Evolutionary conservation across 1,140 invertebrate genomes (phyloP).

Genomic region (Steinernema feltiae): DNA sequence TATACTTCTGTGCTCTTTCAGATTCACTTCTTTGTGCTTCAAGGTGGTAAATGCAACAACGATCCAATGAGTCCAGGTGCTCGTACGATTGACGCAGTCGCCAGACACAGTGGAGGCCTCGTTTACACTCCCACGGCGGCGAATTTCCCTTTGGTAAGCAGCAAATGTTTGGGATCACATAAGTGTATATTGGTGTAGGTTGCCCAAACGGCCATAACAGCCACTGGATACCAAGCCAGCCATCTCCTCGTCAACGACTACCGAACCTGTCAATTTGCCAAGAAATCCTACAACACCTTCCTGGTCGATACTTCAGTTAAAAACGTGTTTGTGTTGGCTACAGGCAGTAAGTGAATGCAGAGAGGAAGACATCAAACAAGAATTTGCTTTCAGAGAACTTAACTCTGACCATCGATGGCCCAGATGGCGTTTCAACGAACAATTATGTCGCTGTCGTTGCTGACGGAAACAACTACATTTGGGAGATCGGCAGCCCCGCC

Average conservation of each 20-base stretch:
- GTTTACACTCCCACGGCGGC: neutral
- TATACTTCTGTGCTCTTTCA: neutral
- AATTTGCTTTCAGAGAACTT: constrained; percentile 26
- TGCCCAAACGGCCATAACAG: constrained; percentile 21
- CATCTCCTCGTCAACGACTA: constrained; percentile 23
- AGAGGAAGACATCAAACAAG: neutral
- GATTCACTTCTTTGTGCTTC: constrained; percentile 32
- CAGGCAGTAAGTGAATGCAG: constrained; percentile 22
- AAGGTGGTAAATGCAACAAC: constrained; percentile 20
- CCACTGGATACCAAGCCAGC: constrained; percentile 25
- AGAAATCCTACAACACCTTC: constrained; percentile 18
- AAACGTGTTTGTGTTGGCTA: constrained; percentile 31
- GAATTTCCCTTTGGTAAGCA: neutral
- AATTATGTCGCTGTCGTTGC: constrained; percentile 9
- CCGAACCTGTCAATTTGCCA: constrained; percentile 15
- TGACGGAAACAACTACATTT: constrained; percentile 28
- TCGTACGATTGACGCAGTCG: constrained; percentile 26
- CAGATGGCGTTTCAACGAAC: constrained; percentile 20
- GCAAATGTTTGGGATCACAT: neutral
- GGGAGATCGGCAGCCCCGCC: constrained; percentile 21
- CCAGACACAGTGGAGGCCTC: constrained; percentile 26
- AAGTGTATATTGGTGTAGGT: constrained; percentile 20
- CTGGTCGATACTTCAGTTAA: constrained; percentile 34
- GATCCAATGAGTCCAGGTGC: constrained; percentile 31
- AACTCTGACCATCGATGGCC: constrained; percentile 29